phyloP scores from a whole-genome alignment of 1,140 invertebrate species.

The Ylistrum balloti region DNA sequence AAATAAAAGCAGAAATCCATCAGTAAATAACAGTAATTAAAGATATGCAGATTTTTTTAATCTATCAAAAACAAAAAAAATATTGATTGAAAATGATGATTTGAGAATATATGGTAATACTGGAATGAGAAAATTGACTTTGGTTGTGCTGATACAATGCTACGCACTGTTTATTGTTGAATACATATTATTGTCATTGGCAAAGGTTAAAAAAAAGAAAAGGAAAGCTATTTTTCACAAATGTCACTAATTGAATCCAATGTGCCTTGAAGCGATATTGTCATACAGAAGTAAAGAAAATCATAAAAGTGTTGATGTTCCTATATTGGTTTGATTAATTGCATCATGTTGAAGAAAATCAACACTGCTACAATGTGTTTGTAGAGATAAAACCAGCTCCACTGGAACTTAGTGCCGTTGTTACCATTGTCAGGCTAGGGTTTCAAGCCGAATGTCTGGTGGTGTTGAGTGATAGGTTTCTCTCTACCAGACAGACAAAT shows the following conservation, averaged over 20 bases:
- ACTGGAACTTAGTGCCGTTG: background rate
- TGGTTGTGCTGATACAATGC: too few species aligned
- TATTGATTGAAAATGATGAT: too few species aligned
- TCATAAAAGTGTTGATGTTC: background rate
- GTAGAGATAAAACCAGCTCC: too few species aligned
- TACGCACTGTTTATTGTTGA: too few species aligned
- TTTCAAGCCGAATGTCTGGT: background rate
- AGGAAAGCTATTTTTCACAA: background rate
- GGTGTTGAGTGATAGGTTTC: background rate
- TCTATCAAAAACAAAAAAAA: too few species aligned
- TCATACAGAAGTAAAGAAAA: background rate
- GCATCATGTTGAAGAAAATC: background rate
- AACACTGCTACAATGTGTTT: background rate
- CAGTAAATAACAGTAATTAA: too few species aligned
- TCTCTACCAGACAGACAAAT: background rate
- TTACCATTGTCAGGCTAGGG: background rate
- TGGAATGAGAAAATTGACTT: too few species aligned
- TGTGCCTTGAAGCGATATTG: conserved; percentile 25
- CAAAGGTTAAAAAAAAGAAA: background rate
- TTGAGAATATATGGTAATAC: too few species aligned
- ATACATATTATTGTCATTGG: background rate
- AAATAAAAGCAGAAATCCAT: too few species aligned
- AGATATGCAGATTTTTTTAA: too few species aligned
- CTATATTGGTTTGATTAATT: background rate
- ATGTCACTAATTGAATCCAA: conserved; percentile 5